These are phyloP conservation scores for Tauraco erythrolophus DNA, from an alignment of 2,113 vertebrate genomes.

Conservation along the genomic window DNA sequence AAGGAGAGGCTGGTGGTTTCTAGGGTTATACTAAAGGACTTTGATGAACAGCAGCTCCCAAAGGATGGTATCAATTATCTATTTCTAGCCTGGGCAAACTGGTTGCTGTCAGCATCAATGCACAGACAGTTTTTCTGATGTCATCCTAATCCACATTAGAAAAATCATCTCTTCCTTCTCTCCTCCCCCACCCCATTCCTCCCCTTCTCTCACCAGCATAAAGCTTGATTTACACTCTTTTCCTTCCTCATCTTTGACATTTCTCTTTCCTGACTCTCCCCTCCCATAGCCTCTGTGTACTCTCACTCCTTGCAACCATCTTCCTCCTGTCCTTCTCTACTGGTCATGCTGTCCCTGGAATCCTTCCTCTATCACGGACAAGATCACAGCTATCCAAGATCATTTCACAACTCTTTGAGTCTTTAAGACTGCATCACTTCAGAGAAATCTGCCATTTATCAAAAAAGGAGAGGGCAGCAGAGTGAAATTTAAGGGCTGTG, in stretches of 20 bases:
- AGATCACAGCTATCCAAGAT: background rate
- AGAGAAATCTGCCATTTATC: background rate
- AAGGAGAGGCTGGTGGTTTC: background rate
- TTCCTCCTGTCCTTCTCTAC: background rate
- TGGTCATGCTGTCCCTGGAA: background rate
- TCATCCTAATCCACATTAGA: background rate
- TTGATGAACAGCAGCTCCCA: background rate
- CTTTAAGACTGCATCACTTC: background rate
- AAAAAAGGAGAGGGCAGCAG: background rate
- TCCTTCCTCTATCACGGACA: background rate
- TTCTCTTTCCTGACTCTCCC: background rate
- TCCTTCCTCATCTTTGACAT: background rate
- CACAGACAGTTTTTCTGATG: background rate
- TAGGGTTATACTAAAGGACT: background rate
- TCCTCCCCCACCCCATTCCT: background rate
- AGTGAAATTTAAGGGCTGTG: background rate
- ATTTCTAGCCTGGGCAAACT: background rate
- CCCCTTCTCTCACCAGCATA: background rate
- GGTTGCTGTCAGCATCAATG: conserved; percentile 25
- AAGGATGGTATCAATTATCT: conserved; percentile 15
- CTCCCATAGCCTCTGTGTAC: background rate
- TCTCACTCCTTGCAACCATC: background rate
- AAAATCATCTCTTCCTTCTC: background rate
- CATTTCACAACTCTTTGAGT: background rate
- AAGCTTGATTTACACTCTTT: background rate